Evolutionary conservation across 2,888 invertebrate genomes (phyloP).

Genomic region (Antitype chi): DNA sequence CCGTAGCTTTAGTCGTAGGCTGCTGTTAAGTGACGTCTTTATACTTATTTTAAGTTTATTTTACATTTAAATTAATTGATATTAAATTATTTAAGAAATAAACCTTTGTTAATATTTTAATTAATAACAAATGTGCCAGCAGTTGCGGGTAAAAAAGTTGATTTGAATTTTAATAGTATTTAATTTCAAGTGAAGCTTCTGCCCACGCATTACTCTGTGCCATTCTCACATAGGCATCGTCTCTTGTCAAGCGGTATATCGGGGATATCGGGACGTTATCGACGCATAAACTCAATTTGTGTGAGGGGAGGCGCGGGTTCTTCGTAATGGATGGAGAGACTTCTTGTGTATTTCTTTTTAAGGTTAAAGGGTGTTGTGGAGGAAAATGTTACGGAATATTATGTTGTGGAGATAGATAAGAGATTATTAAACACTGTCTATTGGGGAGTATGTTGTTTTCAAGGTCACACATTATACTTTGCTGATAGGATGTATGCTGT

Average conservation of each 20-base stretch:
- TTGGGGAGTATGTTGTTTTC: not conserved
- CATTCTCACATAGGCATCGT: conserved; percentile 11
- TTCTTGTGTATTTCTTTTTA: conserved; percentile 35
- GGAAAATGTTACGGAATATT: conserved; percentile 11
- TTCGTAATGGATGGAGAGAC: conserved; percentile 53
- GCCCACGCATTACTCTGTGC: not conserved
- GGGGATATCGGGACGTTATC: conserved; percentile 59
- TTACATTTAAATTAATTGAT: too few species aligned
- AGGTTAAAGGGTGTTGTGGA: conserved; percentile 29
- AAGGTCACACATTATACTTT: not conserved
- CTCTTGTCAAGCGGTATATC: conserved; percentile 48
- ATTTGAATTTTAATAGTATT: too few species aligned
- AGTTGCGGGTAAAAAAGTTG: too few species aligned
- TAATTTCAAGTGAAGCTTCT: conserved; percentile 1
- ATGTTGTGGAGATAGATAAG: not conserved
- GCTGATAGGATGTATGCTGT: too few species aligned
- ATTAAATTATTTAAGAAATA: too few species aligned
- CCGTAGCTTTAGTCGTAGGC: not conserved
- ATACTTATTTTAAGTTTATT: too few species aligned
- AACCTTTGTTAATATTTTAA: too few species aligned
- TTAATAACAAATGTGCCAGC: too few species aligned
- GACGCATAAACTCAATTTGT: conserved; percentile 64
- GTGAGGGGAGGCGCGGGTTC: conserved; percentile 34
- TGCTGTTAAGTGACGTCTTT: too few species aligned
- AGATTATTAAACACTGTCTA: conserved; percentile 3